Evolutionary conservation across 2,888 invertebrate species (phyloP).

Genomic region (Acleris literana): DNA sequence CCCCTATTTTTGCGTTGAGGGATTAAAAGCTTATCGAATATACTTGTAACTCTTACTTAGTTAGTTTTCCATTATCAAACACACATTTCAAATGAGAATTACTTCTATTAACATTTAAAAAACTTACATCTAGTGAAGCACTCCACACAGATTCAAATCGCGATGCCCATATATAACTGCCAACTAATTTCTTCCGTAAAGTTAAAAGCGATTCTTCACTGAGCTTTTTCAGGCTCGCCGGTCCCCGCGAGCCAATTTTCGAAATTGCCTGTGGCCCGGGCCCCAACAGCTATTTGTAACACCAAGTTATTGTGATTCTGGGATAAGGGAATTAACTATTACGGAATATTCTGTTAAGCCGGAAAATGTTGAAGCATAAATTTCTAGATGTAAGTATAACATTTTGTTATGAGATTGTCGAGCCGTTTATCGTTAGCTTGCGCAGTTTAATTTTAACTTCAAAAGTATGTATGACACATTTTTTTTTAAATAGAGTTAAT

Average conservation of each 20-base stretch:
- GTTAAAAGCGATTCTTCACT: constrained; percentile 28
- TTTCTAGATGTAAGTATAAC: not conserved
- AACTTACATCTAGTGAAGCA: too few species aligned
- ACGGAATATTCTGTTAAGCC: constrained; percentile 16
- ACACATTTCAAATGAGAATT: too few species aligned
- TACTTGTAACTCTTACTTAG: too few species aligned
- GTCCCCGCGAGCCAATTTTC: constrained; percentile 36
- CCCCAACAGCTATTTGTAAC: constrained; percentile 34
- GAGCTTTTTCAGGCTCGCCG: constrained; percentile 15
- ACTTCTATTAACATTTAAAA: too few species aligned
- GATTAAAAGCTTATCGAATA: too few species aligned
- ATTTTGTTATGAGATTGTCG: not conserved
- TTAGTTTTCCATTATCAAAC: too few species aligned
- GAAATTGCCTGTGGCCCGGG: constrained; percentile 33
- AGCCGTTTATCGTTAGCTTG: too few species aligned
- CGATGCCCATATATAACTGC: not conserved
- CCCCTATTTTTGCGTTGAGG: too few species aligned
- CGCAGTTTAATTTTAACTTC: too few species aligned
- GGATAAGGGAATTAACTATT: constrained; percentile 25
- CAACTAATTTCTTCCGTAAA: constrained; percentile 21
- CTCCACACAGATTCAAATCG: too few species aligned
- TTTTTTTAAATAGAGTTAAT: too few species aligned
- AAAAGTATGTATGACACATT: too few species aligned
- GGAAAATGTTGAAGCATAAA: constrained; percentile 6
- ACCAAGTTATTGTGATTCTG: constrained; percentile 33